Conservation (phyloP, 1,140 invertebrate species). For the Drosophila repleta region DNA sequence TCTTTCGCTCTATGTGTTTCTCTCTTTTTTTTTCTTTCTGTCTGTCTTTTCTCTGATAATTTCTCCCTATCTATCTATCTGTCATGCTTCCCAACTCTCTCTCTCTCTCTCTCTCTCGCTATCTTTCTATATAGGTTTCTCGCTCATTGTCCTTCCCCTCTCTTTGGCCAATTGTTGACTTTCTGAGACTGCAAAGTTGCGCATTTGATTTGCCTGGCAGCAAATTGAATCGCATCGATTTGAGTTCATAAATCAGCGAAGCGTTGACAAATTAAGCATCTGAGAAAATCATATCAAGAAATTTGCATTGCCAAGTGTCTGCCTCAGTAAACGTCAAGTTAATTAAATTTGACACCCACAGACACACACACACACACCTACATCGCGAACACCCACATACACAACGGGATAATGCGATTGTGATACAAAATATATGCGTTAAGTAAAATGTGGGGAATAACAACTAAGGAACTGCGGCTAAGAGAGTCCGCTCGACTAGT, state of each 20-base stretch:
- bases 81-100: neutral
- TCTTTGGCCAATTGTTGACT: neutral
- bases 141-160: neutral
- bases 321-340: conserved; percentile 33
- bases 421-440: conserved; percentile 30
- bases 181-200: conserved; percentile 2
- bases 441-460: conserved; percentile 33
- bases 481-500: neutral
- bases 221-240: conserved; percentile 31
- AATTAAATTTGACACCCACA: conserved; percentile 41
- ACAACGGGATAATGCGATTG: conserved; percentile 14
- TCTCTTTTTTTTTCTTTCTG: too few species aligned
- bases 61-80: neutral
- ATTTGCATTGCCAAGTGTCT: conserved; percentile 34
- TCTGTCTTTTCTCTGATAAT: too few species aligned
- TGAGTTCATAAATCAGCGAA: conserved; percentile 26
- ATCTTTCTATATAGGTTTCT: neutral
- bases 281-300: conserved; percentile 26
- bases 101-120: neutral
- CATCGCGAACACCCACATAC: neutral
- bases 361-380: neutral
- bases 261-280: conserved; percentile 41
- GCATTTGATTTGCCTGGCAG: conserved; percentile 13
- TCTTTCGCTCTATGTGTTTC: too few species aligned
- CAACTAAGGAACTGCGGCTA: conserved; percentile 1